Base-by-base conservation (phyloP, 2,113 vertebrate genomes). In the Grallaria varia region DNA sequence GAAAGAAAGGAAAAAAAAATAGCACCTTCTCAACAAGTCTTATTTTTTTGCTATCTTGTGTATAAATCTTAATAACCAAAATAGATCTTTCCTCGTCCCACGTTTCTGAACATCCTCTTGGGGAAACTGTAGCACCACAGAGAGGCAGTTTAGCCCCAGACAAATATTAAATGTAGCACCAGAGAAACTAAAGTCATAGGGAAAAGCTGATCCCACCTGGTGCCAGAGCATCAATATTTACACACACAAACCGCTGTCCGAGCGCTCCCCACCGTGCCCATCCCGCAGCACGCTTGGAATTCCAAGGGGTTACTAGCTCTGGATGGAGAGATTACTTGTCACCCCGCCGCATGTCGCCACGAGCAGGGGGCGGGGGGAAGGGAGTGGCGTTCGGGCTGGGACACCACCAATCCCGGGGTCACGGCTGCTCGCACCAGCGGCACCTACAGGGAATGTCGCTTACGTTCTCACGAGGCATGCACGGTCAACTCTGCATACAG, bases 401-500 rank as follows among this genome's bases (percentile, higher is more conserved):
- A 93, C 95, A 91, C 84, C 71, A 89, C 92, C 91, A 81, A 49
- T 60, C 92, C 56, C 78, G 91, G 97, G 93, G 95, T 95, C 87
- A 79, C 30, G 78, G 92, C 37, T 84, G 98, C 97, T 98, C 96
- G 76, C 94, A 82, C 95, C 45, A 88, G 94, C 97, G 96, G 96
- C 95, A 96, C 95, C 92, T 96, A 97, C 96, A 90, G 97, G 97
- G 97, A 97, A 96, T 89, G 97, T 90, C 20, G 97, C 96, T 97
- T 90, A 95, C 67, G 95, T 97, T 97, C 97, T 98, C 90, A 97
- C 98, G 98, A 98, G 97, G 96, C 98, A 98, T 98, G 98, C 98
- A 98, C 94, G 89, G 93, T 91, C 77, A 84, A 96, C 95, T 96
- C 85, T 90, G 96, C 94, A 87, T 96, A 93, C 93, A 89, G 90